Conservation (phyloP, 2,113 vertebrate genomes). For the Tenrec ecaudatus region DNA sequence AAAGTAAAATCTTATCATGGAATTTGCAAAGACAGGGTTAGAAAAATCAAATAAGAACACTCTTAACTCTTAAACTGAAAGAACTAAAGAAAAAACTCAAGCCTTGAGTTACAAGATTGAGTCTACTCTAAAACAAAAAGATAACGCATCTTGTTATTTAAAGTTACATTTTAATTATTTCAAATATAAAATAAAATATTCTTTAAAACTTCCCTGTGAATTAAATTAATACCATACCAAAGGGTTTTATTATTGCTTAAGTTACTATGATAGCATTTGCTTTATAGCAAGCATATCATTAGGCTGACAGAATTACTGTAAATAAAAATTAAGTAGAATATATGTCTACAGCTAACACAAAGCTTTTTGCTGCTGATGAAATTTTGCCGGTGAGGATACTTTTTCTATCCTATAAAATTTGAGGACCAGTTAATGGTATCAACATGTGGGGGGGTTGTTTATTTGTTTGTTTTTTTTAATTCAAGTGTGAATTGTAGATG, state of each 20-base stretch:
- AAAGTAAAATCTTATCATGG: too few relatives aligned
- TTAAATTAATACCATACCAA: constrained; percentile 14
- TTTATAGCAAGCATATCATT: constrained; percentile 41
- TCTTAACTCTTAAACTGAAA: too few relatives aligned
- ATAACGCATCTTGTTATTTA: too few relatives aligned
- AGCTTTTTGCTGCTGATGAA: neutral
- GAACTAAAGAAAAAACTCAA: too few relatives aligned
- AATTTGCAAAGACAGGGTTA: too few relatives aligned
- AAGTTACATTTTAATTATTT: too few relatives aligned
- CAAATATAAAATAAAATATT: too few relatives aligned
- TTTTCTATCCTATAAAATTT: neutral
- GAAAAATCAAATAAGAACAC: too few relatives aligned
- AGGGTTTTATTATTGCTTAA: constrained; percentile 6
- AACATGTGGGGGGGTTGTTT: neutral
- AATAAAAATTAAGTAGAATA: constrained; percentile 25
- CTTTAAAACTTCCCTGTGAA: neutral
- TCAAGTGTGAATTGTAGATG: neutral
- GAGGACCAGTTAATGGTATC: neutral
- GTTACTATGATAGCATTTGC: constrained; percentile 41
- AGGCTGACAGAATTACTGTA: neutral
- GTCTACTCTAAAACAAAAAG: too few relatives aligned
- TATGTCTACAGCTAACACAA: neutral
- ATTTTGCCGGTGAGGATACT: neutral
- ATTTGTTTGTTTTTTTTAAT: neutral
- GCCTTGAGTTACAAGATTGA: too few relatives aligned